Conservation (phyloP, 1,140 invertebrate species). For the Diuraphis noxia region DNA sequence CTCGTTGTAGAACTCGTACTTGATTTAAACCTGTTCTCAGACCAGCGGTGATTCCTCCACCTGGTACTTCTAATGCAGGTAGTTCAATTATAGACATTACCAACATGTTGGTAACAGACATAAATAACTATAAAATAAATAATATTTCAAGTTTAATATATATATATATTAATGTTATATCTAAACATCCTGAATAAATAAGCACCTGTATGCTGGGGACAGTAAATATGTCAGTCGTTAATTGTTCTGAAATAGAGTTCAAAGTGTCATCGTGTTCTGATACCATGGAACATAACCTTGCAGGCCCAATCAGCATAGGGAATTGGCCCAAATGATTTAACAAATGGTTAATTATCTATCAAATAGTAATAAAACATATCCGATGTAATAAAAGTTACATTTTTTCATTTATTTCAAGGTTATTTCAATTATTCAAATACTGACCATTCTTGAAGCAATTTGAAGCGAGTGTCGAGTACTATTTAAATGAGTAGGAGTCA, state of each 20-base stretch:
- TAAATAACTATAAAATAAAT: conserved; percentile 29
- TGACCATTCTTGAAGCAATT: conserved; percentile 70
- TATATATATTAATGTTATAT: neutral
- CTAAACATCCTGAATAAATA: neutral
- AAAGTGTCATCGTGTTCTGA: conserved; percentile 92
- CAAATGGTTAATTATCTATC: conserved; percentile 73
- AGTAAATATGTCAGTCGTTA: conserved; percentile 71
- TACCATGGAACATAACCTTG: conserved; percentile 80
- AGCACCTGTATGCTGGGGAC: conserved; percentile 75
- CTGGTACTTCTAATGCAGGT: conserved; percentile 80
- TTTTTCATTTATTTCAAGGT: too few species aligned
- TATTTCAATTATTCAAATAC: neutral
- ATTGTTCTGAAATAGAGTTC: conserved; percentile 70
- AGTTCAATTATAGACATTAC: conserved; percentile 90
- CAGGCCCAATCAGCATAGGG: conserved; percentile 84
- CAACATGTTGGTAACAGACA: conserved; percentile 72
- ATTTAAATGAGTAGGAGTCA: conserved; percentile 56
- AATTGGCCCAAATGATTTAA: conserved; percentile 88
- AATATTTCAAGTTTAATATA: neutral
- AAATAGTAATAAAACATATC: conserved; percentile 37
- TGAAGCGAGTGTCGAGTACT: conserved; percentile 62
- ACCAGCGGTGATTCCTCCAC: conserved; percentile 80
- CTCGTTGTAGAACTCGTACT: conserved; percentile 82
- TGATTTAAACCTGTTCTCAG: conserved; percentile 64
- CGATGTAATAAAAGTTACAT: neutral